Evolutionary conservation across 2,113 vertebrate genomes (phyloP).

Genomic region (Heteronetta atricapilla): DNA sequence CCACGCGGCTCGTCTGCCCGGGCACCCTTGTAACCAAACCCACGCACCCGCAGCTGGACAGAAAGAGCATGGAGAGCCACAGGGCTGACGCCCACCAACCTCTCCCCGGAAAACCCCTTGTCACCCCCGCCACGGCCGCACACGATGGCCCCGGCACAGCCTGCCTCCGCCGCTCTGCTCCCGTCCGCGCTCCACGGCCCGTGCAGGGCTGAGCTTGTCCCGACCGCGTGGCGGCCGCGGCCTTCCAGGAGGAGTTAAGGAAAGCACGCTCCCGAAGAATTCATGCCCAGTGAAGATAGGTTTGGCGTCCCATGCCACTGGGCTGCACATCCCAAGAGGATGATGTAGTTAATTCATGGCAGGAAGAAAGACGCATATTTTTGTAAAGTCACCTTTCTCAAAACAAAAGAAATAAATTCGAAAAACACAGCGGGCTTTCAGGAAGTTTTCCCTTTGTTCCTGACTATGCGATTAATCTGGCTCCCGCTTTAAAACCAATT

Average conservation of each 20-base stretch:
- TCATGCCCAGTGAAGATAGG: rapidly evolving
- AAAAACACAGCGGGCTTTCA: constrained; percentile 14
- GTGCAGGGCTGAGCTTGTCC: background rate
- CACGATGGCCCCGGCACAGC: rapidly evolving
- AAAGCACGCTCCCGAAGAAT: background rate
- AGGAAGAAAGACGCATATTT: background rate
- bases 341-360: background rate
- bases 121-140: rapidly evolving
- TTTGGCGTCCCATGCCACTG: background rate
- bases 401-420: background rate
- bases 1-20: background rate
- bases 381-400: background rate
- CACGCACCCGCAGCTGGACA: rapidly evolving
- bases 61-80: background rate
- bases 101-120: background rate
- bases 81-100: background rate
- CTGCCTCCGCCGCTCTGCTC: background rate
- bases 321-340: background rate
- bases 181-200: rapidly evolving
- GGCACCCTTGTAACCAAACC: background rate
- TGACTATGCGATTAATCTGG: constrained; percentile 72
- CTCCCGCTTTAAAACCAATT: constrained; percentile 76
- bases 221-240: background rate
- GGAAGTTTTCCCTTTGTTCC: constrained; percentile 52
- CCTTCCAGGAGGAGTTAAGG: background rate